Base-by-base conservation (phyloP, 2,888 invertebrate species). In the Branchellion lobata region DNA sequence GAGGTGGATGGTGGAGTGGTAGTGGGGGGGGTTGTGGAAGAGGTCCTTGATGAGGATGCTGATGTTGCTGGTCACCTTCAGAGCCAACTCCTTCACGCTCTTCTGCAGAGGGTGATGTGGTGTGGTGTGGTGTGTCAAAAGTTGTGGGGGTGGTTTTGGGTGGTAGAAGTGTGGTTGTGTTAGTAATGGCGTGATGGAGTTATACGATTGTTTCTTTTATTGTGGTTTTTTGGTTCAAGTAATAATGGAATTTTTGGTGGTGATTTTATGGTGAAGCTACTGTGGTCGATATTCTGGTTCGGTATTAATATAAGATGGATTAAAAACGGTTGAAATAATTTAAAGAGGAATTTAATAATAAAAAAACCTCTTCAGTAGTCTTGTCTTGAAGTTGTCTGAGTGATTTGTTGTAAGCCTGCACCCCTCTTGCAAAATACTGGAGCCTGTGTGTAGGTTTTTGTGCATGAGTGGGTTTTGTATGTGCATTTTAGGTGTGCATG, bases 21-120 rank as follows among this genome's bases (percentile, higher is more conserved):
- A 96, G 84, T 93, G 92, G 5, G 97, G 97, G 21, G 96, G 95
- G 80, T 92, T 92, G 87, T 95, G 94, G 89, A 97, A 96, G 83
- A 97, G 90, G 89, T 97, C 97, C 86, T 94, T 93, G 82, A 97
- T 95, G 72, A 97, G 90, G 0, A 92, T 91, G 86, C 94, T 95
- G 82, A 97, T 95, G 87, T 97, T 97, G 73, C 93, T 93, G 78
- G 95, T 93, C 5, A 95, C 93, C 87, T 93, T 93, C 69, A 96
- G 89, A 18, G 96, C 95, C 40, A 92, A 86, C n/a, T 47, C 33
- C 29, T 36, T 57, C 34, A 92, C 86, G 3, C 14, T 57, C 24
- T 57, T 57, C 61, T 57, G 61, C n/a, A 8, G 61, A 14, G 14
- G 40, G 5, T 14, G 40, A 8, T 14, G 40, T 40, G 5, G 40